Evolutionary conservation across 2,113 vertebrate species (phyloP).

Genomic region (Phalacrocorax aristotelis): DNA sequence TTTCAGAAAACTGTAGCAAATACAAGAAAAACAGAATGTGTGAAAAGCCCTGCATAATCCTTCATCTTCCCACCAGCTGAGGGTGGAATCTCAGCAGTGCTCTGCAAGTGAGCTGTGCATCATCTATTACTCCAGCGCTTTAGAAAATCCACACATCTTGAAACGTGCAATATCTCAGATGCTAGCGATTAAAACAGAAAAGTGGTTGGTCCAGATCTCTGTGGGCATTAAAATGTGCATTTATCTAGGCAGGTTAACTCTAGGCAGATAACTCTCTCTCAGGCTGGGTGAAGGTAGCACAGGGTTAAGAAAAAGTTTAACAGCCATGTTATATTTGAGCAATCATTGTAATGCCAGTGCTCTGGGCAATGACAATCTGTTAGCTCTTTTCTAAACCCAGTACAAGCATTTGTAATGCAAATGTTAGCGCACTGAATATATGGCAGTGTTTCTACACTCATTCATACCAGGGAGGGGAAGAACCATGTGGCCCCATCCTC

Average conservation of each 20-base stretch:
- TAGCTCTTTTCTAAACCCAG: slow-evolving; percentile 46
- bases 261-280: not conserved
- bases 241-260: not conserved
- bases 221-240: not conserved
- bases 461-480: not conserved
- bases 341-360: slow-evolving; percentile 48
- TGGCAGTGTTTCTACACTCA: not conserved
- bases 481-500: not conserved
- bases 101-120: not conserved
- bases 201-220: not conserved
- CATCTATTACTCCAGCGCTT: slow-evolving; percentile 32
- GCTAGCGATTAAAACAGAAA: slow-evolving; percentile 56
- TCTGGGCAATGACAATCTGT: slow-evolving; percentile 53
- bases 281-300: not conserved
- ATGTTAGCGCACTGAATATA: slow-evolving; percentile 45
- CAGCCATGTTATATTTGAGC: not conserved
- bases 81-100: not conserved
- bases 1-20: not conserved
- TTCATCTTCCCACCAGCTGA: not conserved
- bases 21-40: slow-evolving; percentile 5
- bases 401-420: slow-evolving; percentile 67
- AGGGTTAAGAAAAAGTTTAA: slow-evolving; percentile 58
- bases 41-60: slow-evolving; percentile 49
- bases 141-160: slow-evolving; percentile 58
- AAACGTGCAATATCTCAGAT: slow-evolving; percentile 50